A percentile compares a stretch with the other conserved stretches of the same genome.
phyloP scores from a whole-genome alignment of 2,113 vertebrate genomes.

The Triplophysa tibetana region DNA sequence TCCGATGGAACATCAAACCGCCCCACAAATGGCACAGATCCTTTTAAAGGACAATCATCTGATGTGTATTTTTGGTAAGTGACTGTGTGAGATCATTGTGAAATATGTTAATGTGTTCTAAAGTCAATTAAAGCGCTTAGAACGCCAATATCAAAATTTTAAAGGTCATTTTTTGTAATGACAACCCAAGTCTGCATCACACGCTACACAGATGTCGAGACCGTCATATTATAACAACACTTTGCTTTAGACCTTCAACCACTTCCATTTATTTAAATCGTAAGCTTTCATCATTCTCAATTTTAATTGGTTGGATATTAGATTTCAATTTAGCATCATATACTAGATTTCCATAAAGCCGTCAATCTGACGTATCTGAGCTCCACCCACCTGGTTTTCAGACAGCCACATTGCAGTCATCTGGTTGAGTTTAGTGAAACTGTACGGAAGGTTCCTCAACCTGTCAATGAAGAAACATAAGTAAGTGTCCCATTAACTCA shows the following conservation, averaged over 20 bases:
- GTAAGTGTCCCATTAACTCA: too few species aligned
- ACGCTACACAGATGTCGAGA: too few species aligned
- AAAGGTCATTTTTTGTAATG: too few species aligned
- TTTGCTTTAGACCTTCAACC: too few species aligned
- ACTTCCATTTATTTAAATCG: too few species aligned
- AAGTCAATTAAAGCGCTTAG: not conserved
- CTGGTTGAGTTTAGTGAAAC: slow-evolving; percentile 92
- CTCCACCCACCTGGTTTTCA: slow-evolving; percentile 89
- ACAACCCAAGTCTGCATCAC: too few species aligned
- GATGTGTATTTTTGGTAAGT: slow-evolving; percentile 8
- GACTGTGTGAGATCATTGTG: slow-evolving; percentile 2
- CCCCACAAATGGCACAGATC: not conserved
- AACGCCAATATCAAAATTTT: too few species aligned
- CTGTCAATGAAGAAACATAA: slow-evolving; percentile 64
- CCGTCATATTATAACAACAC: too few species aligned
- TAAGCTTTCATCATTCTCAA: not conserved
- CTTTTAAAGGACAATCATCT: not conserved
- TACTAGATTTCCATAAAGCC: too few species aligned
- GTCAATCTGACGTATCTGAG: not conserved
- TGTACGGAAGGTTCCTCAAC: slow-evolving; percentile 93
- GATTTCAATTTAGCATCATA: not conserved
- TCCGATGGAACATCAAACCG: not conserved
- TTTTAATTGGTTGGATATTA: too few species aligned
- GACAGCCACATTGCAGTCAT: slow-evolving; percentile 99
- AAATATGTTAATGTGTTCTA: not conserved